Base-by-base conservation (phyloP, 2,797 vertebrate genomes). In the Adelosebastes latens region DNA sequence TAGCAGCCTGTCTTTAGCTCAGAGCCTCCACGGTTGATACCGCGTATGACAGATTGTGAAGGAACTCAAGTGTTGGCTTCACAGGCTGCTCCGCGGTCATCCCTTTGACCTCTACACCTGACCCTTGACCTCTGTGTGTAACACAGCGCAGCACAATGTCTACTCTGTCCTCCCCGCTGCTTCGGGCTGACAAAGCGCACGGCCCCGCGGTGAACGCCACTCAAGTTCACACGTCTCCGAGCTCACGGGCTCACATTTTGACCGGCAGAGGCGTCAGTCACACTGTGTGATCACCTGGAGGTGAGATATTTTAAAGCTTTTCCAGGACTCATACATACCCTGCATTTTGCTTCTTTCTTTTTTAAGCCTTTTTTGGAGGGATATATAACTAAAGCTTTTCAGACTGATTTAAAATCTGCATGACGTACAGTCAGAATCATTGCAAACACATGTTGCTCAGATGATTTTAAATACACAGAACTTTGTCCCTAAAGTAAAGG, bases 91-190 rank as follows among this genome's bases (percentile, higher is more conserved):
- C 85, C 9, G 31, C 74, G n/a, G 88, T 84, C 82, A 85, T 90
- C 83, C 80, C 79, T 90, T 82, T 93, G 86, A 95, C 94, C 91
- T 74, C 92, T 79, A 86, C 79, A 71, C 29, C 81, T 89, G 83
- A 93, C 75, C 89, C 90, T 83, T 88, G 88, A 94, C 92, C 93
- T 75, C 42, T 58, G 60, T 79, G 69, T 83, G 90, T 88, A 92
- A 91, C 84, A 85, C 87, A 83, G 86, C 62, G 59, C 90, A 75
- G 80, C 90, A 87, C 59, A 94, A 87, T 94, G 88, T 86, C 65
- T 2, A 9, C 65, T 76, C 80, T 82, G 86, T 92, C 88, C 86
- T 83, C 83, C 80, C 72, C 49, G 20, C 79, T 77, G 86, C 80
- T 78, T 62, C 60, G 4, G 77, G 58, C 66, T 75, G 80, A 89